Base-by-base conservation (phyloP, 23 tunicate species). In the Ascidia mentula region DNA sequence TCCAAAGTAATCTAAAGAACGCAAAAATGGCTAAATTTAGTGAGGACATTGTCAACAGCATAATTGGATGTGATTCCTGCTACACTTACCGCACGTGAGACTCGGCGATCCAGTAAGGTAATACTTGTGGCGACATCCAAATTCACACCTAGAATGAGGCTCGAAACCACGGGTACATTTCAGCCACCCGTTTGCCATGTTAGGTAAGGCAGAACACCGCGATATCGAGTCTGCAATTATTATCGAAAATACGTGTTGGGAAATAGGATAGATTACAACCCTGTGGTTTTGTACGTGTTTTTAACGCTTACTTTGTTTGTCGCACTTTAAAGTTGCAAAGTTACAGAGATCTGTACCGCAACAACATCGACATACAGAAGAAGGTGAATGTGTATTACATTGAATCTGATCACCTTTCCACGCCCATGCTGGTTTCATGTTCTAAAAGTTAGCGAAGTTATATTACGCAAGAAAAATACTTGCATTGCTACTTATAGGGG, bases 331-430 rank as follows among this genome's bases (percentile, higher is more conserved):
- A 3, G 65, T 53, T 53, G 22, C 65, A 28, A 20, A 28, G 40
- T 81, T 81, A 40, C 84, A 81, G 0, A 69, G 20, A 70, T 81
- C 84, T 28, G 73, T 45, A 8, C 75, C 38, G 35, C 84, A 81
- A 28, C 84, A 81, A 28, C 84, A 81, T 37, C 84, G 60, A 28
- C 84, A 81, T 1, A 81, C 84, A 0, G 84, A 81, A 2, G 84
- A 81, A 28, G 84, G 84, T 2, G 38, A 24, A 34, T 38, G 4
- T 37, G 69, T 73, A 24, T 81, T 81, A 77, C 84, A 81, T 69
- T 81, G 84, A 69, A 69, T 39, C 69, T 69, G 76, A n/a, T 70
- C 69, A 22, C 84, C 84, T 28, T 53, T 53, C 2, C 24, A 28
- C 8, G 84, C 69, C 84, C 84, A 81, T 9, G 84, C 84, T 6